These are phyloP conservation scores for Athripsodes cinereus DNA, from an alignment of 2,888 invertebrate species.

Conservation along the genomic window DNA sequence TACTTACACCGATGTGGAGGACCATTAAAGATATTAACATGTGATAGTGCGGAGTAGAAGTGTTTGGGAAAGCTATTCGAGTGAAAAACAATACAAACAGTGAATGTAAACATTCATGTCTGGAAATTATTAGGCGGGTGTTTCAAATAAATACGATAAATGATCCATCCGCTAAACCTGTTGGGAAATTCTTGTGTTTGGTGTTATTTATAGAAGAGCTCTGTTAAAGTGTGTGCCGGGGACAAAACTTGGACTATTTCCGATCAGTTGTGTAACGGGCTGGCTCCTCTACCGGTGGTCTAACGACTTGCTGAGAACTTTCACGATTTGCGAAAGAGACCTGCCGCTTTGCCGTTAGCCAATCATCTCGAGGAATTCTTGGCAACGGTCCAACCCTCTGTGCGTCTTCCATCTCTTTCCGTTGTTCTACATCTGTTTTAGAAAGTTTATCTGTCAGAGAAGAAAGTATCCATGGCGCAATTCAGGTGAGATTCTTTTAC, in stretches of 20 bases:
- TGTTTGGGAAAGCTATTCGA: neutral
- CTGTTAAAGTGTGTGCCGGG: conserved; percentile 8
- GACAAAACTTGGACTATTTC: conserved; percentile 16
- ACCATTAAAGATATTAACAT: too few relatives aligned
- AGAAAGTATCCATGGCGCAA: conserved; percentile 12
- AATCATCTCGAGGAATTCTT: conserved; percentile 4
- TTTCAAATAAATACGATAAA: conserved; percentile 1
- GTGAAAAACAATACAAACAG: neutral
- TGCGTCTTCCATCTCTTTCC: conserved; percentile 6
- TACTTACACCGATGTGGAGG: too few relatives aligned
- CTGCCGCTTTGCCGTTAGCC: conserved; percentile 2
- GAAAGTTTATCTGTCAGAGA: conserved; percentile 4
- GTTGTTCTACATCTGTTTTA: conserved; percentile 1
- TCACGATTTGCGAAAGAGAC: conserved; percentile 11
- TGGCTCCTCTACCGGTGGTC: conserved; percentile 3
- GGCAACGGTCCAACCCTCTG: conserved; percentile 2
- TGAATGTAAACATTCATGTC: neutral
- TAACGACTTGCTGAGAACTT: neutral
- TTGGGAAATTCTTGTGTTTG: neutral
- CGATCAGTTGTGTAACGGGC: conserved; percentile 20
- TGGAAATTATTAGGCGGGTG: conserved; percentile 4
- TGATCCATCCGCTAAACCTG: neutral
- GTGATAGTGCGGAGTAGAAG: neutral
- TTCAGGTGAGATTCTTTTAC: conserved; percentile 16
- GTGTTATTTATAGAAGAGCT: conserved; percentile 13